Evolutionary conservation across 2,888 invertebrate species (phyloP).

Genomic region (Eledona agricola): DNA sequence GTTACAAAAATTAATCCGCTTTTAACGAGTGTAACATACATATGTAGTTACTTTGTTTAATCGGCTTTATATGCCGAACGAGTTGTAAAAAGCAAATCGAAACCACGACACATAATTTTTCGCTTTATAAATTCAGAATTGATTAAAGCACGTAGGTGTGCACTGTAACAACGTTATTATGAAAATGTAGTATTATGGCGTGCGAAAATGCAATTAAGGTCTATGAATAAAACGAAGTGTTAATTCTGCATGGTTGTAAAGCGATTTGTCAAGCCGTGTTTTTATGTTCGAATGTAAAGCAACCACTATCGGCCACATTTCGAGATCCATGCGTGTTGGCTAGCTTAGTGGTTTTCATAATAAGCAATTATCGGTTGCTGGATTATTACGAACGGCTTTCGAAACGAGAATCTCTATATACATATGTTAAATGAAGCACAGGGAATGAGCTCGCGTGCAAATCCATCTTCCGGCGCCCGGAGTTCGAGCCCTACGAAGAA

Average conservation of each 20-base stretch:
- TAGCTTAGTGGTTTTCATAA: constrained; percentile 4
- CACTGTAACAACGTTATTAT: constrained; percentile 21
- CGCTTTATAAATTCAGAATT: too few relatives aligned
- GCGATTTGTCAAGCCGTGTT: constrained; percentile 21
- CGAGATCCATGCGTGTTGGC: neutral
- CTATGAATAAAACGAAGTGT: constrained; percentile 20
- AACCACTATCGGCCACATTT: too few relatives aligned
- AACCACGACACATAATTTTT: too few relatives aligned
- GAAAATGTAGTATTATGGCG: constrained; percentile 17
- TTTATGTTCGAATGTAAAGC: too few relatives aligned
- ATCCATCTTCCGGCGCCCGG: constrained; percentile 54
- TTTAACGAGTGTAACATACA: too few relatives aligned
- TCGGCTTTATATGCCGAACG: too few relatives aligned
- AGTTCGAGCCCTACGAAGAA: constrained; percentile 57
- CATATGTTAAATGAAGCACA: constrained; percentile 57
- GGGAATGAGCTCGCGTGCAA: constrained; percentile 54
- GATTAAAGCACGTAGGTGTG: too few relatives aligned
- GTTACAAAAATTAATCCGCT: too few relatives aligned
- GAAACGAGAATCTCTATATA: constrained; percentile 44
- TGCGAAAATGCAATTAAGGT: constrained; percentile 17
- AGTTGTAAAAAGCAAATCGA: too few relatives aligned
- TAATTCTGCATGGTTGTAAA: constrained; percentile 24
- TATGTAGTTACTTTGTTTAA: too few relatives aligned
- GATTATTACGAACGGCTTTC: too few relatives aligned
- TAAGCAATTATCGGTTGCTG: too few relatives aligned